These are phyloP conservation scores for Alosa alosa DNA, from an alignment of 2,113 vertebrate genomes.

Conservation along the genomic window DNA sequence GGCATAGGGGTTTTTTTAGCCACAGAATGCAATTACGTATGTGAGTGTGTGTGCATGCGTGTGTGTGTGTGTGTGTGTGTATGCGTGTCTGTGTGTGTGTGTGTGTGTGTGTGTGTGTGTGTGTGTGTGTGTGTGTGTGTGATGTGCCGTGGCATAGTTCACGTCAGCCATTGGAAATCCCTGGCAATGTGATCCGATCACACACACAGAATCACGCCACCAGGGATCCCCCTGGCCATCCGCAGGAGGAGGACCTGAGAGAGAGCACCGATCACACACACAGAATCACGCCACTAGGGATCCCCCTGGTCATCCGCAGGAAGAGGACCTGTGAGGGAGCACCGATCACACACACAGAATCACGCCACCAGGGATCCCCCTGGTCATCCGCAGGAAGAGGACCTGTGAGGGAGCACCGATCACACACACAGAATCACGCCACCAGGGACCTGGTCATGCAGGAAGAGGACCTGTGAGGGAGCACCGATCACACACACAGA, in stretches of 20 bases:
- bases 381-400: too few relatives aligned
- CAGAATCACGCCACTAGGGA: too few relatives aligned
- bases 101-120: conserved; percentile 8
- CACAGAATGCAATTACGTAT: too few relatives aligned
- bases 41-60: too few relatives aligned
- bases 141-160: conserved; percentile 54
- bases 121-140: conserved; percentile 26
- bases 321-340: too few relatives aligned
- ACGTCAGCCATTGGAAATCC: conserved; percentile 91
- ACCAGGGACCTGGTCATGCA: conserved; percentile 86
- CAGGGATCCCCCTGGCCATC: conserved; percentile 88
- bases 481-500: neutral
- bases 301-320: too few relatives aligned
- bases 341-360: neutral
- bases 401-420: too few relatives aligned
- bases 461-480: conserved; percentile 39
- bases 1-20: neutral
- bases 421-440: conserved; percentile 86
- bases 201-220: conserved; percentile 88
- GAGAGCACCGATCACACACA: neutral
- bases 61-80: too few relatives aligned
- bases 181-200: conserved; percentile 97
- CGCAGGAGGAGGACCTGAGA: conserved; percentile 51
- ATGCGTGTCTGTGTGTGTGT: neutral
- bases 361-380: too few relatives aligned